A percentile compares a stretch with the other conserved stretches of the same genome.
Conservation (phyloP, 1,140 invertebrate genomes). For the Manduca sexta region DNA sequence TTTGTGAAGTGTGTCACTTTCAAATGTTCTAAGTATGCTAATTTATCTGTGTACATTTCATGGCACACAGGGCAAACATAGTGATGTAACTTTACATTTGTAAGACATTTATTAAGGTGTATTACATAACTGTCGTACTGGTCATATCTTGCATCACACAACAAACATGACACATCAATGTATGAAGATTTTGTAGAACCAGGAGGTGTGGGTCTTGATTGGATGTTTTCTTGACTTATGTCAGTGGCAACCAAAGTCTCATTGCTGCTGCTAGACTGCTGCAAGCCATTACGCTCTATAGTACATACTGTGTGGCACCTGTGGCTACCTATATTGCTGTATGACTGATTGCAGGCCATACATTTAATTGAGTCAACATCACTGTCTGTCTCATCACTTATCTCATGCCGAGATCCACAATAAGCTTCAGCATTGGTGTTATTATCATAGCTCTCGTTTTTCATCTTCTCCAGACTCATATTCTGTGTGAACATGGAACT, state of each 20-base stretch:
- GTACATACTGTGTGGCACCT: conserved; percentile 57
- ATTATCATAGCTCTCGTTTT: conserved; percentile 48
- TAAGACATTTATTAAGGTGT: conserved; percentile 61
- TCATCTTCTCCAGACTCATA: conserved; percentile 42
- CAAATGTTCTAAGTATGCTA: conserved; percentile 54
- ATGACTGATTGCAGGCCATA: conserved; percentile 56
- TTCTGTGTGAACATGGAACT: conserved; percentile 53
- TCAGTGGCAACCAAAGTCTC: conserved; percentile 62
- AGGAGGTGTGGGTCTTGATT: conserved; percentile 14
- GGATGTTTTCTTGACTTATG: conserved; percentile 21
- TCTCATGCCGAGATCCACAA: conserved; percentile 31
- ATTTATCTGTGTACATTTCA: conserved; percentile 55
- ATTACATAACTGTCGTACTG: conserved; percentile 56
- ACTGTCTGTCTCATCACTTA: conserved; percentile 66
- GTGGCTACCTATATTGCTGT: conserved; percentile 47
- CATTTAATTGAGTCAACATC: conserved; percentile 64
- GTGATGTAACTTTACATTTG: conserved; percentile 64
- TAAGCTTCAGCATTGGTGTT: conserved; percentile 25
- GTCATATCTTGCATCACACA: conserved; percentile 58
- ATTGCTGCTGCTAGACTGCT: conserved; percentile 54
- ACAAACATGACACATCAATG: conserved; percentile 49
- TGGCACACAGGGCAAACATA: conserved; percentile 62
- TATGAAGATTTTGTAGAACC: conserved; percentile 20
- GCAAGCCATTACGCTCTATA: conserved; percentile 52
- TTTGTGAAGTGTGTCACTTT: conserved; percentile 26